A percentile compares a stretch with the other conserved stretches of the same genome.
phyloP scores from a whole-genome alignment of 2,113 vertebrate genomes.

The Melanostigma gelatinosum region DNA sequence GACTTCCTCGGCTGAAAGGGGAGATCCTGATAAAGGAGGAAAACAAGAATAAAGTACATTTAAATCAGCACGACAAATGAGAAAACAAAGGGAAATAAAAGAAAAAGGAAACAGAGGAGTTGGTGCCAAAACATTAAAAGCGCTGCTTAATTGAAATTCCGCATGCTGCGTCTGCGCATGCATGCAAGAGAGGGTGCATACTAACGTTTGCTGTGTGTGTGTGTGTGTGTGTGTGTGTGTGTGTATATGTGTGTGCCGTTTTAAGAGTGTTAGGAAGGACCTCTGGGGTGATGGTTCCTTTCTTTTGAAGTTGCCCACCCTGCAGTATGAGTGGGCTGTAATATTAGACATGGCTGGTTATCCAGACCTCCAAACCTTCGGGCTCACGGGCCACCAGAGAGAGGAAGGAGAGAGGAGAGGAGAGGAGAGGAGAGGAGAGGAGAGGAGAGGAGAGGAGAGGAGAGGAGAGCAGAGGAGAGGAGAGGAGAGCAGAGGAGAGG shows the following conservation, averaged over 20 bases:
- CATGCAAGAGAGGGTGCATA: slow-evolving; percentile 32
- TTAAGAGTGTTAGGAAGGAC: slow-evolving; percentile 36
- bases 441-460: background rate
- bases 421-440: background rate
- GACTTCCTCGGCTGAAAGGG: slow-evolving; percentile 33
- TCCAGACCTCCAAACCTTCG: slow-evolving; percentile 71
- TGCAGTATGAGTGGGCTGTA: slow-evolving; percentile 73
- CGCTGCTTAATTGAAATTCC: slow-evolving; percentile 73
- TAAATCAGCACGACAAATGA: slow-evolving; percentile 78
- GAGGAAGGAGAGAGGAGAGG: background rate
- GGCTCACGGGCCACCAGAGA: slow-evolving; percentile 70
- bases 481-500: no score
- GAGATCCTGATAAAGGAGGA: slow-evolving; percentile 28
- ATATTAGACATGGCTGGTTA: slow-evolving; percentile 78
- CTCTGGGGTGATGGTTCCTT: slow-evolving; percentile 66
- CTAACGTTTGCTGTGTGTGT: slow-evolving; percentile 21
- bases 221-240: slow-evolving; percentile 18
- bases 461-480: background rate
- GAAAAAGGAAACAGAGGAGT: slow-evolving; percentile 46
- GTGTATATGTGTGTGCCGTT: slow-evolving; percentile 7
- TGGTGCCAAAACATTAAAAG: slow-evolving; percentile 69
- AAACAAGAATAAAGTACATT: slow-evolving; percentile 62
- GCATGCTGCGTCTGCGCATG: slow-evolving; percentile 42
- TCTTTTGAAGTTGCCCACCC: slow-evolving; percentile 78
- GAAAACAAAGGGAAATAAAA: slow-evolving; percentile 56